Percentiles rank a stretch among this genome's conserved stretches.
Evolutionary conservation across 2,113 vertebrate genomes (phyloP).

Genomic region (Ophthalmolycus amberensis): DNA sequence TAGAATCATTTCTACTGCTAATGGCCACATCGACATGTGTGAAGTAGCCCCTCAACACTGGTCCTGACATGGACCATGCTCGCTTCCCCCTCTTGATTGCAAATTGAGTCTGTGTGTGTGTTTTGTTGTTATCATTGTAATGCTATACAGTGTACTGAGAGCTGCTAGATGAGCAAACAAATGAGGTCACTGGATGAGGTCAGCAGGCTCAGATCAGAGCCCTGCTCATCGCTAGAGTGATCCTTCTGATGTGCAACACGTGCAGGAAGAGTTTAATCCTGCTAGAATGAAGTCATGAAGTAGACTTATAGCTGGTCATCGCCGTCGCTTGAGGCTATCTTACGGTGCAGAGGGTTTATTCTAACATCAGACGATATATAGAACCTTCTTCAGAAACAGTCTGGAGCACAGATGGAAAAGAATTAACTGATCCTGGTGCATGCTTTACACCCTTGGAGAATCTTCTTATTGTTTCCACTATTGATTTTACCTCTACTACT

Average conservation of each 20-base stretch:
- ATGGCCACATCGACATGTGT: slow-evolving; percentile 53
- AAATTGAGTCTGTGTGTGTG: slow-evolving; percentile 29
- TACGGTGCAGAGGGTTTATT: not conserved
- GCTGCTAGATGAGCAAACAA: slow-evolving; percentile 53
- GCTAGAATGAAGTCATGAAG: slow-evolving; percentile 61
- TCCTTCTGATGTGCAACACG: slow-evolving; percentile 27
- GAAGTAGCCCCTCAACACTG: slow-evolving; percentile 45
- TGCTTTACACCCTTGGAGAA: slow-evolving; percentile 43
- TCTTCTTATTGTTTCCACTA: slow-evolving; percentile 58
- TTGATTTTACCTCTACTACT: slow-evolving; percentile 60
- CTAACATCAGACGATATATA: slow-evolving; percentile 1
- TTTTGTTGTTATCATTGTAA: slow-evolving; percentile 48
- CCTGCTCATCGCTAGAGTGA: slow-evolving; percentile 25
- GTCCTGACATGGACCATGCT: slow-evolving; percentile 17
- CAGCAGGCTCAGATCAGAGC: slow-evolving; percentile 44
- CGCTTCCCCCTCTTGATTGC: slow-evolving; percentile 27
- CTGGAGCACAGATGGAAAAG: slow-evolving; percentile 11
- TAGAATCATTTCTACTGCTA: slow-evolving; percentile 54
- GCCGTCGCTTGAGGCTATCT: slow-evolving; percentile 12
- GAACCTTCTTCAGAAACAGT: slow-evolving; percentile 22
- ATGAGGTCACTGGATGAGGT: slow-evolving; percentile 69
- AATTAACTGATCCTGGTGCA: slow-evolving; percentile 21
- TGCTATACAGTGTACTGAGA: slow-evolving; percentile 12
- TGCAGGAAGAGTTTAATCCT: slow-evolving; percentile 51
- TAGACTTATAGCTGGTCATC: not conserved